Conservation (phyloP, 2,113 vertebrate species). For the Menura novaehollandiae region DNA sequence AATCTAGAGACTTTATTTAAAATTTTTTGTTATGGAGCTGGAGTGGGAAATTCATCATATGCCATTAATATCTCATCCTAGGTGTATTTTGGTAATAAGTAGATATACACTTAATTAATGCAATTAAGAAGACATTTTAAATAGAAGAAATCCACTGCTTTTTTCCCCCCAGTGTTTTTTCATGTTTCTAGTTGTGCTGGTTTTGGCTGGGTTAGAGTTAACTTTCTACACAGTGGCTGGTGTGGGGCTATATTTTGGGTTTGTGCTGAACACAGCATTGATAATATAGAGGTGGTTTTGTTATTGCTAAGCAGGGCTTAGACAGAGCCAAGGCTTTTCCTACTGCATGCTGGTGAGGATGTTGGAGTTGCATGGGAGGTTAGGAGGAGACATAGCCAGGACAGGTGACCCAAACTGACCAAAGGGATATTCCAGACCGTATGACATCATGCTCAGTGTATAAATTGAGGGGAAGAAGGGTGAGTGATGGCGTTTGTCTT, state of each 20-base stretch:
- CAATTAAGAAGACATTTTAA: neutral
- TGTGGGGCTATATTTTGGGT: neutral
- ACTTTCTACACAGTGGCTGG: neutral
- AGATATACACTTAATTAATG: neutral
- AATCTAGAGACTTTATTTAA: neutral
- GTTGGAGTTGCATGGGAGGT: accelerated
- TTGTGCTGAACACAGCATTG: neutral
- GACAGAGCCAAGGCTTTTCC: neutral
- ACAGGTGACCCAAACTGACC: neutral
- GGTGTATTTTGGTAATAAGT: neutral
- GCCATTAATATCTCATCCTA: neutral
- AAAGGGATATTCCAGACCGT: neutral
- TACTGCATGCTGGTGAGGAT: accelerated
- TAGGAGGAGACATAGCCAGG: neutral
- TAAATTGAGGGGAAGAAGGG: neutral
- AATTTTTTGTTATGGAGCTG: neutral
- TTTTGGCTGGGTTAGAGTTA: neutral
- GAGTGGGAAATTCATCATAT: neutral
- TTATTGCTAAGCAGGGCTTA: neutral
- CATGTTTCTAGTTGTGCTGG: neutral
- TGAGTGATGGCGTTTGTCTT: neutral
- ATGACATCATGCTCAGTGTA: too few relatives aligned
- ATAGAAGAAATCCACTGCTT: neutral
- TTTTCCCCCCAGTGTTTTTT: neutral
- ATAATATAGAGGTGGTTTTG: neutral